Evolutionary conservation across 2,888 invertebrate species (phyloP).

Genomic region (Catocala nupta): DNA sequence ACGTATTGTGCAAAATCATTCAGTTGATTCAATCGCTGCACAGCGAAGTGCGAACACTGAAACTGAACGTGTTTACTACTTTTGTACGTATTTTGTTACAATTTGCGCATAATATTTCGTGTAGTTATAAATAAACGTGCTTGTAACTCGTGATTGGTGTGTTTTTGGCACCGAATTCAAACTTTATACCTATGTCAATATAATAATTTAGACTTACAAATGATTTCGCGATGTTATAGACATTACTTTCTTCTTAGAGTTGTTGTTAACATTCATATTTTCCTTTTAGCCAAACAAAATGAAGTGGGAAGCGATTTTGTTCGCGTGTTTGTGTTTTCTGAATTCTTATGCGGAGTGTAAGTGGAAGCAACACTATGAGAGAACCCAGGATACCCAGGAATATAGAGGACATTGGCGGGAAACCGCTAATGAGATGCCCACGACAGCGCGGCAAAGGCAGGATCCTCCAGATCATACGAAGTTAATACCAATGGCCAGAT

Average conservation of each 20-base stretch:
- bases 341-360: slow-evolving; percentile 55
- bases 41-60: slow-evolving; percentile 11
- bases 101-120: slow-evolving; percentile 31
- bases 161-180: slow-evolving; percentile 47
- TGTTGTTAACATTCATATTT: slow-evolving; percentile 8
- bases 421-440: slow-evolving; percentile 63
- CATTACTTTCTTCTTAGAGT: too few species aligned
- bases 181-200: not conserved
- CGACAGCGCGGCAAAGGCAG: slow-evolving; percentile 28
- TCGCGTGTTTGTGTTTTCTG: slow-evolving; percentile 47
- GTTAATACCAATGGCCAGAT: slow-evolving; percentile 90
- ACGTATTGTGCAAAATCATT: slow-evolving; percentile 40
- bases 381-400: slow-evolving; percentile 20
- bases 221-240: too few species aligned
- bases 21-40: slow-evolving; percentile 20
- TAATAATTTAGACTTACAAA: not conserved
- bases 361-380: slow-evolving; percentile 43
- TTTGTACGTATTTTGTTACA: slow-evolving; percentile 27
- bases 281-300: slow-evolving; percentile 45
- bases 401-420: slow-evolving; percentile 46
- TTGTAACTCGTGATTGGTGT: slow-evolving; percentile 42
- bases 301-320: slow-evolving; percentile 52
- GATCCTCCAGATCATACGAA: slow-evolving; percentile 89
- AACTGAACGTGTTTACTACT: slow-evolving; percentile 24
- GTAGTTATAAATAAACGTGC: slow-evolving; percentile 42